Evolutionary conservation across 2,888 invertebrate species (phyloP).

Genomic region (Sarcophaga variegata): DNA sequence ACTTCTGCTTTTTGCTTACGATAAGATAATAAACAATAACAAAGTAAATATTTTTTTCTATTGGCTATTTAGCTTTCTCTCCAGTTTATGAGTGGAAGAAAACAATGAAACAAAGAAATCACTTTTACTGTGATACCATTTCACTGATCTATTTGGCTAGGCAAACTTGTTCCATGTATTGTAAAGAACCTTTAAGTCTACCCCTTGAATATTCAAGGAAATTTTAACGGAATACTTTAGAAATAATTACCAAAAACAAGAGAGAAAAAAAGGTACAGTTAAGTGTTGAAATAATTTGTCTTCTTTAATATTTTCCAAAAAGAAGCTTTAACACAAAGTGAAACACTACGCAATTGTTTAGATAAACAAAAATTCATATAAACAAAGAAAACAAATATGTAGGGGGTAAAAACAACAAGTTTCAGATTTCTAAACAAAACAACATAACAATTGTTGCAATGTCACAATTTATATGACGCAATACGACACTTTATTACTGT

Average conservation of each 20-base stretch:
- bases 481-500: slow-evolving; percentile 3
- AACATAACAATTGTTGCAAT: neutral
- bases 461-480: slow-evolving; percentile 34
- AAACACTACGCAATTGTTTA: neutral
- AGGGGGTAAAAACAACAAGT: neutral
- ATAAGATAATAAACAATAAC: too few relatives aligned
- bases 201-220: too few relatives aligned
- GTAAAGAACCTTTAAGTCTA: too few relatives aligned
- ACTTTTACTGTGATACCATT: too few relatives aligned
- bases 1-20: too few relatives aligned
- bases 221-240: neutral
- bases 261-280: slow-evolving; percentile 1
- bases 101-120: too few relatives aligned
- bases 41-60: too few relatives aligned
- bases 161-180: too few relatives aligned
- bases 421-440: slow-evolving; percentile 2
- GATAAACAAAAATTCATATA: neutral
- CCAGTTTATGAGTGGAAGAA: too few relatives aligned
- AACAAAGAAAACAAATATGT: neutral
- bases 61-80: too few relatives aligned
- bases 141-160: too few relatives aligned
- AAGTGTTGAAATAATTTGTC: neutral
- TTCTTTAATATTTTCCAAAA: neutral
- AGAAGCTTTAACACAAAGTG: neutral
- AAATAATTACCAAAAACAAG: neutral